Conservation (phyloP, 2,113 vertebrate genomes). For the Haplochromis vanheusdeni region DNA sequence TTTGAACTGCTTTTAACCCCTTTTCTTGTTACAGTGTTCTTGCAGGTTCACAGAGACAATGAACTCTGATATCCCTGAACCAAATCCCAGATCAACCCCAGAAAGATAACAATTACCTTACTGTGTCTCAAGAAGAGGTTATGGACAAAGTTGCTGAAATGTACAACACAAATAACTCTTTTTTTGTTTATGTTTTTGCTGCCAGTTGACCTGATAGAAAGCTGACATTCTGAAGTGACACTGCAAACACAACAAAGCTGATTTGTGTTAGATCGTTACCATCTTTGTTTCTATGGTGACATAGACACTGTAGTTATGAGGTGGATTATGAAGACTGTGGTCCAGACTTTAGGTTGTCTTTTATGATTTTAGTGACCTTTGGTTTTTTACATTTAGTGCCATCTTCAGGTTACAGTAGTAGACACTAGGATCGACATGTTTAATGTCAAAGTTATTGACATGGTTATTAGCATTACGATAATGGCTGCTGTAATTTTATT, state of each 20-base stretch:
- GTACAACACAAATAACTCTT: not conserved
- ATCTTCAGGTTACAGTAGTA: not conserved
- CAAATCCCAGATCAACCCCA: not conserved
- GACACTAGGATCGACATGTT: not conserved
- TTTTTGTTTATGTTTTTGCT: not conserved
- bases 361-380: not conserved
- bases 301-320: not conserved
- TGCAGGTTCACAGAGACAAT: not conserved
- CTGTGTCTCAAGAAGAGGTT: not conserved
- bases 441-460: not conserved
- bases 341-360: not conserved
- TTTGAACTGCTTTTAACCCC: not conserved
- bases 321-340: not conserved
- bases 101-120: not conserved
- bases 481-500: not conserved
- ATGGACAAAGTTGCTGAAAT: not conserved
- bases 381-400: not conserved
- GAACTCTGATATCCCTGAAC: not conserved
- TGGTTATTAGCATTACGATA: not conserved
- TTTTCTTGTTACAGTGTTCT: not conserved
- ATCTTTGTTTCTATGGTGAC: not conserved
- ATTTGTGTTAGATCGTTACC: not conserved
- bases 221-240: not conserved
- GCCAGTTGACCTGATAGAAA: not conserved
- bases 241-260: not conserved